A percentile compares a stretch with the other conserved stretches of the same genome.
Evolutionary conservation across 2,113 vertebrate species (phyloP).

Genomic region (Podilymbus podiceps): DNA sequence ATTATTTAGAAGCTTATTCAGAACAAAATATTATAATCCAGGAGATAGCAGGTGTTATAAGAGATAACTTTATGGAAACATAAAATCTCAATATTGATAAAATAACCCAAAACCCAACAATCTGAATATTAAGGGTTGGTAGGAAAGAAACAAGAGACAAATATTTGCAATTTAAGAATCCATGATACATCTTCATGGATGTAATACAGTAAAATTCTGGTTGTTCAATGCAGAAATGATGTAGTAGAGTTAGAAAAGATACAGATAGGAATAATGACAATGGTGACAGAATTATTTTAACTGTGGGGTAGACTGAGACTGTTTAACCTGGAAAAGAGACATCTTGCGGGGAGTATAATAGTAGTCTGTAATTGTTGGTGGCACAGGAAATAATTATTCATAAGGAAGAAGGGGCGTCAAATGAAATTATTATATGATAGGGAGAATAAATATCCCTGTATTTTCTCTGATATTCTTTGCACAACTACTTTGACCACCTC

Average conservation of each 20-base stretch:
- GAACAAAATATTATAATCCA: background rate
- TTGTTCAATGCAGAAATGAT: background rate
- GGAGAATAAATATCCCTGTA: background rate
- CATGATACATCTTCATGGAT: background rate
- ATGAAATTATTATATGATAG: background rate
- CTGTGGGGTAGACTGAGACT: background rate
- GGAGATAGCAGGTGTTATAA: background rate
- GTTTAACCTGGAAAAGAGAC: background rate
- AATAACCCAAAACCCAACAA: fast-evolving
- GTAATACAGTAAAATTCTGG: background rate
- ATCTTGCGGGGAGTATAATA: background rate
- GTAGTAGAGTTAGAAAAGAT: background rate
- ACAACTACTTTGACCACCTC: background rate
- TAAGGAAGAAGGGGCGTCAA: background rate
- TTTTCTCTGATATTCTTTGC: background rate
- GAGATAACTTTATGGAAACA: background rate
- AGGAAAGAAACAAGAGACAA: background rate
- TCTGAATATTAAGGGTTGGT: background rate
- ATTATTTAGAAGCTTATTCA: background rate
- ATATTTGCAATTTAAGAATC: background rate
- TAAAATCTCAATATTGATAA: background rate
- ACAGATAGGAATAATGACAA: background rate
- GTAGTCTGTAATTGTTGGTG: background rate
- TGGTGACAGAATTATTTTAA: background rate
- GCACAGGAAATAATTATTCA: background rate